These are phyloP conservation scores for mouse (Mus musculus) DNA, from an alignment of 2,113 vertebrate genomes.

Conservation along the genomic window GRCm39 chr4:120021001-120021500, in stretches of 20 bases:
- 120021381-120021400: background rate
- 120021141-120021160: background rate
- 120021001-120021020: background rate
- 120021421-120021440: background rate
- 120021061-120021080: background rate
- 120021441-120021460: background rate
- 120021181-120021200: background rate
- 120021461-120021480: background rate
- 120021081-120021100: background rate
- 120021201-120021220: conserved; percentile 20
- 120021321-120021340: background rate
- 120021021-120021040: background rate
- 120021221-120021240: background rate
- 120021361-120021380: background rate
- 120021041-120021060: background rate
- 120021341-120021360: background rate
- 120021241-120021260: background rate
- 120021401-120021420: background rate
- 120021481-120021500: background rate
- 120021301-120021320: background rate
- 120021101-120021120: background rate
- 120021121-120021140: background rate
- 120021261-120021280: background rate
- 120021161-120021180: background rate
- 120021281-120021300: background rate